A percentile compares a stretch with the other conserved stretches of the same genome.
Conservation (phyloP, 2,113 vertebrate species). For the Psittacula cyanocephala region DNA sequence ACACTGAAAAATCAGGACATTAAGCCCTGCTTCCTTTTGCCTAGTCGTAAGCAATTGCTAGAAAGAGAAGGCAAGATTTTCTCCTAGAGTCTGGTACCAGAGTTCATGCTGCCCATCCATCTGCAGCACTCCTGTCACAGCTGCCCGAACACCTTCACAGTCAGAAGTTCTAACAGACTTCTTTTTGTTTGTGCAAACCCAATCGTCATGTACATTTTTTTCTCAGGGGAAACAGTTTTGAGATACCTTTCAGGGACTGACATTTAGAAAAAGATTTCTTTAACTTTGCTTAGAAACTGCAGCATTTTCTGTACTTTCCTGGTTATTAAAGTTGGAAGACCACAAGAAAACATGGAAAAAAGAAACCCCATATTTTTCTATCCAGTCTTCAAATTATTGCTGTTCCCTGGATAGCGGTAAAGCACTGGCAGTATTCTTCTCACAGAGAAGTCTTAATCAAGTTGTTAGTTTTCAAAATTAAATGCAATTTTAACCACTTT, state of each 20-base stretch:
- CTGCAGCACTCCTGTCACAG: background rate
- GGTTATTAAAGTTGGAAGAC: background rate
- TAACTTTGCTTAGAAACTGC: background rate
- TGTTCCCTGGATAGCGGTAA: background rate
- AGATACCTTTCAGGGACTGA: background rate
- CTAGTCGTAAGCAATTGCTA: background rate
- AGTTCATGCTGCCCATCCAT: too few species aligned
- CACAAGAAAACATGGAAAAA: background rate
- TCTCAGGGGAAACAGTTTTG: background rate
- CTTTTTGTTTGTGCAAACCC: background rate
- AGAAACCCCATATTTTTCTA: background rate
- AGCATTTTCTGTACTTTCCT: background rate
- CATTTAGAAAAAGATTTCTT: background rate
- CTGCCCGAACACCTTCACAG: background rate
- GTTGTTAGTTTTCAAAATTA: background rate
- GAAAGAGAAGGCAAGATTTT: background rate
- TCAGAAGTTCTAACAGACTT: background rate
- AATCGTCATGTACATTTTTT: background rate
- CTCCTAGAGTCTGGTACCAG: background rate
- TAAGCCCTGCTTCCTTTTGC: background rate
- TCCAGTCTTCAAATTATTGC: background rate
- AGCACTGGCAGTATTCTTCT: background rate
- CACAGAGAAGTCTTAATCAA: background rate
- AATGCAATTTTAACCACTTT: background rate
- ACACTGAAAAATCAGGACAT: background rate